Conservation (phyloP, 2,888 invertebrate genomes). For the Cataglyphis livida region DNA sequence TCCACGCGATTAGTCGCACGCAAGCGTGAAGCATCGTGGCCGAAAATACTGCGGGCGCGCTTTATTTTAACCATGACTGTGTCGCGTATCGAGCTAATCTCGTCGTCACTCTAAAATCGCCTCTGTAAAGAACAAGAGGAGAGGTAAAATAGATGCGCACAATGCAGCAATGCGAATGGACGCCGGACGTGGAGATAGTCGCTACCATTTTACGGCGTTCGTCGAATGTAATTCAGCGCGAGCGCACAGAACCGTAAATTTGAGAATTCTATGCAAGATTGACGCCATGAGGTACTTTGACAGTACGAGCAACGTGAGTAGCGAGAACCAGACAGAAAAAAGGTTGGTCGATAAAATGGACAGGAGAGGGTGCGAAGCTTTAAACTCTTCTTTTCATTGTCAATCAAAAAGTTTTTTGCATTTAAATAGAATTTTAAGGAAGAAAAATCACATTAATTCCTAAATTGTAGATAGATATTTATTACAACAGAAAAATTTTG, state of each 20-base stretch:
- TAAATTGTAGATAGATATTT: background rate
- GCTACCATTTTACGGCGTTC: slow-evolving; percentile 37
- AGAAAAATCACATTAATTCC: background rate
- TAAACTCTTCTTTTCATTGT: slow-evolving; percentile 30
- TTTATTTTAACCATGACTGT: slow-evolving; percentile 55
- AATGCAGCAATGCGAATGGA: slow-evolving; percentile 29
- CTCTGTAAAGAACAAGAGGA: slow-evolving; percentile 15
- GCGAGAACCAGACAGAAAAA: slow-evolving; percentile 59
- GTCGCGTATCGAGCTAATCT: slow-evolving; percentile 66
- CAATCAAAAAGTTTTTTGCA: background rate
- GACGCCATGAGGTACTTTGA: slow-evolving; percentile 60
- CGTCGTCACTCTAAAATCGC: slow-evolving; percentile 54
- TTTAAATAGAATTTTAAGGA: background rate
- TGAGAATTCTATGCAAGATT: slow-evolving; percentile 59
- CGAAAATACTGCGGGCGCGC: slow-evolving; percentile 39
- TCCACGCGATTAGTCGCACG: slow-evolving; percentile 59
- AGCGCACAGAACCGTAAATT: slow-evolving; percentile 59
- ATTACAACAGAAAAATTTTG: background rate
- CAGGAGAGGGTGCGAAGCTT: background rate
- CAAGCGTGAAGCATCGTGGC: slow-evolving; percentile 21
- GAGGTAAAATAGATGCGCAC: slow-evolving; percentile 36
- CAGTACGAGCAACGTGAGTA: slow-evolving; percentile 51
- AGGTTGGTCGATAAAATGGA: slow-evolving; percentile 49
- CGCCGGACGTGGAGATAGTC: slow-evolving; percentile 38
- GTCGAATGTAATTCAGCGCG: slow-evolving; percentile 58